phyloP scores from a whole-genome alignment of 2,113 vertebrate species.

The Equus przewalskii region DNA sequence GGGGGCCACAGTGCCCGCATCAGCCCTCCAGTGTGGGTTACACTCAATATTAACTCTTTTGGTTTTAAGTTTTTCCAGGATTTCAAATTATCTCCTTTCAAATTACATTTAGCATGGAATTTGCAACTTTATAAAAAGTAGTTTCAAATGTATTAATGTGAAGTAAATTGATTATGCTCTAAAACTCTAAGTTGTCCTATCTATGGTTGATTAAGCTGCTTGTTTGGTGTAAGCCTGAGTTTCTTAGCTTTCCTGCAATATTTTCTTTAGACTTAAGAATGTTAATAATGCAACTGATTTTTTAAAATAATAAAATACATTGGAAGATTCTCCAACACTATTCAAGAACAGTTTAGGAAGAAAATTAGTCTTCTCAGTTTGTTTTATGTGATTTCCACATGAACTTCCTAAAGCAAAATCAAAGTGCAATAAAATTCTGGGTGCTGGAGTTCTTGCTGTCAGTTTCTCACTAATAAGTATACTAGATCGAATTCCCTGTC shows the following conservation, averaged over 20 bases:
- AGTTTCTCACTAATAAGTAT: not conserved
- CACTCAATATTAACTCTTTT: not conserved
- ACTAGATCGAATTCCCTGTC: not conserved
- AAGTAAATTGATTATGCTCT: conserved; percentile 31
- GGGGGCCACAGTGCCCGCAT: not conserved
- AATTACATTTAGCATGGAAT: not conserved
- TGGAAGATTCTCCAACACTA: not conserved
- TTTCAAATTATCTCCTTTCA: not conserved
- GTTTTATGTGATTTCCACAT: conserved; percentile 59
- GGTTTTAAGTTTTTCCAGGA: not conserved
- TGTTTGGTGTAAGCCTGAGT: not conserved
- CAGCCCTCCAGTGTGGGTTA: not conserved
- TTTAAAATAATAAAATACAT: conserved; percentile 48
- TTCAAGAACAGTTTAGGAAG: conserved; percentile 63
- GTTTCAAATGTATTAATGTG: not conserved
- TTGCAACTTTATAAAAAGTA: not conserved
- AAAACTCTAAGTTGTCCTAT: conserved; percentile 11
- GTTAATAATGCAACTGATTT: conserved; percentile 25
- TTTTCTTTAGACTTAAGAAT: conserved; percentile 44
- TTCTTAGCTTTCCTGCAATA: not conserved
- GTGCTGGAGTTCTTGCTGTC: not conserved
- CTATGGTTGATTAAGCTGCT: not conserved
- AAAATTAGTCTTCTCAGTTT: conserved; percentile 64
- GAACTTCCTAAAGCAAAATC: conserved; percentile 75
- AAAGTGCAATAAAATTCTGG: conserved; percentile 60